These are phyloP conservation scores for Metopolophium dirhodum DNA, from an alignment of 1,140 invertebrate genomes.

Conservation along the genomic window DNA sequence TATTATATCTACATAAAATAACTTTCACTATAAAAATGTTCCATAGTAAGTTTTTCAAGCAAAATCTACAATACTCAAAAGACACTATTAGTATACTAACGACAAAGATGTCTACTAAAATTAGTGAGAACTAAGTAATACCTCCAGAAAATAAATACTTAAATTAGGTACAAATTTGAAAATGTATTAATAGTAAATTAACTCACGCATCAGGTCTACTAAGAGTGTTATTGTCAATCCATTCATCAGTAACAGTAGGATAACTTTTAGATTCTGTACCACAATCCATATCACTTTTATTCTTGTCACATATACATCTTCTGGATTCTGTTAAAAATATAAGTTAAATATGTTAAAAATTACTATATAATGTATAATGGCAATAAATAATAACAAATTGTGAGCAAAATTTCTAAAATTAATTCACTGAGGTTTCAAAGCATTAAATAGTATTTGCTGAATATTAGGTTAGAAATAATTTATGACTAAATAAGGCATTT, in stretches of 20 bases:
- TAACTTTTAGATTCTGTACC: slow-evolving; percentile 54
- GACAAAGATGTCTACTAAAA: neutral
- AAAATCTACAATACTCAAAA: neutral
- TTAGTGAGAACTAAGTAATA: neutral
- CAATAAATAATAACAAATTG: neutral
- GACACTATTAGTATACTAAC: neutral
- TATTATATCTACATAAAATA: neutral
- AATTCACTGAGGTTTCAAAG: neutral
- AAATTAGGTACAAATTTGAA: neutral
- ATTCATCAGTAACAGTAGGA: slow-evolving; percentile 55
- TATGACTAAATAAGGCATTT: too few species aligned
- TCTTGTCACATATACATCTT: slow-evolving; percentile 46
- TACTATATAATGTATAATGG: neutral
- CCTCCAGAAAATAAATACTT: neutral
- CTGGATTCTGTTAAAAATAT: slow-evolving; percentile 26
- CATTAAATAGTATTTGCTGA: neutral
- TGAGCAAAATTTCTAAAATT: neutral
- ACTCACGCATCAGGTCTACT: slow-evolving; percentile 55
- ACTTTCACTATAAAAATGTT: neutral
- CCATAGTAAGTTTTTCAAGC: neutral
- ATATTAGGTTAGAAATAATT: too few species aligned
- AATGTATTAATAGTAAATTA: neutral
- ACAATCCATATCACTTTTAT: slow-evolving; percentile 57
- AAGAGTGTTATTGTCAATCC: slow-evolving; percentile 55
- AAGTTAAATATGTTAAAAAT: neutral